Conservation (phyloP, 2,113 vertebrate genomes). For the Ibidorhyncha struthersii region DNA sequence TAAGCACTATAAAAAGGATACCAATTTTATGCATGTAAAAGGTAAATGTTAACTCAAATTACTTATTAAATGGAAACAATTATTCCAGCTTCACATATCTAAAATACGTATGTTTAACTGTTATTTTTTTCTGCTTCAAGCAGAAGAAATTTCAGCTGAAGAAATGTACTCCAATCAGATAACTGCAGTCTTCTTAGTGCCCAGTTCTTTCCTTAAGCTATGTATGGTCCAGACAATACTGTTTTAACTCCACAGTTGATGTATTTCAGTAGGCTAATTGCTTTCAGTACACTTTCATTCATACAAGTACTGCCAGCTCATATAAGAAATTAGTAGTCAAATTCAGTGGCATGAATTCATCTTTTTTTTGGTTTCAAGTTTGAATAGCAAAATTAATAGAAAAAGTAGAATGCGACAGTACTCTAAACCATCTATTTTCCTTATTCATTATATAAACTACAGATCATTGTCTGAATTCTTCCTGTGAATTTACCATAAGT, state of each 20-base stretch:
- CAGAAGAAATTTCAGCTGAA: not conserved
- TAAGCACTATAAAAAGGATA: not conserved
- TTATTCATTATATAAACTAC: not conserved
- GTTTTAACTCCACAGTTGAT: not conserved
- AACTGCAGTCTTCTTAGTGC: not conserved
- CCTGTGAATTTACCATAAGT: not conserved
- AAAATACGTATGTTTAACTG: not conserved
- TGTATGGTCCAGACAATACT: not conserved
- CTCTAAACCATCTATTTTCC: not conserved
- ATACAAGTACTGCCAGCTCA: not conserved
- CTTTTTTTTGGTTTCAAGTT: not conserved
- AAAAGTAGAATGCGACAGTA: not conserved
- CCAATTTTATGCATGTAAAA: not conserved
- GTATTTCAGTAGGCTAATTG: not conserved
- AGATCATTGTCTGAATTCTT: not conserved
- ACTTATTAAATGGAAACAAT: not conserved
- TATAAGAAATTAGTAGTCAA: not conserved
- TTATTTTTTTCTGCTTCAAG: not conserved
- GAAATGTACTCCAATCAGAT: not conserved
- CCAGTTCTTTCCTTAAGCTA: not conserved
- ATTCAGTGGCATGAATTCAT: not conserved
- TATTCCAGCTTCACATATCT: not conserved
- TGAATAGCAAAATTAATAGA: not conserved
- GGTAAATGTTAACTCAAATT: not conserved
- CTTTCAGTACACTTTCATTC: not conserved